phyloP scores from a whole-genome alignment of 2,113 vertebrate species.

The Sylvietta virens region DNA sequence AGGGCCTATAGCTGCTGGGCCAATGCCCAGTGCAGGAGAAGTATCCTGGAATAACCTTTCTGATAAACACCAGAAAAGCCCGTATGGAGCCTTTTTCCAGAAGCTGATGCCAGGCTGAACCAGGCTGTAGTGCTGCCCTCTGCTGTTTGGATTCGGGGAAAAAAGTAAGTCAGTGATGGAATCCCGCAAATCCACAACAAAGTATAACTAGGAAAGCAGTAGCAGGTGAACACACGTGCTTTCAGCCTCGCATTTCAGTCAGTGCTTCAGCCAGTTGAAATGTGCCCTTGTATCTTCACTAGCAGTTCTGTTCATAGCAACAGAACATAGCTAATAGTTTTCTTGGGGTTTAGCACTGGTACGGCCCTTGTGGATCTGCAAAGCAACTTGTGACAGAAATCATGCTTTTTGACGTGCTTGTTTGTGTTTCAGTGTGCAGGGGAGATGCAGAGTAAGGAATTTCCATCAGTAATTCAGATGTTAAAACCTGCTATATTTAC shows the following conservation, averaged over 20 bases:
- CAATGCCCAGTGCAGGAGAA: neutral
- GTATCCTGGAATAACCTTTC: slow-evolving; percentile 45
- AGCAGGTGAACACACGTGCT: fast-evolving
- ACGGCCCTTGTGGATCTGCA: neutral
- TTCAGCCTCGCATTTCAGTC: neutral
- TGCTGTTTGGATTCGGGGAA: neutral
- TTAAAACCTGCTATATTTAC: neutral
- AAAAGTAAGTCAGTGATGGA: neutral
- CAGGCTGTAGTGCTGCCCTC: neutral
- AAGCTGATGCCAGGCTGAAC: neutral
- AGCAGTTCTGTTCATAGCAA: neutral
- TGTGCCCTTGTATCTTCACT: neutral
- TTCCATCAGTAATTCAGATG: neutral
- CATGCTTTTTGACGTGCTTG: neutral
- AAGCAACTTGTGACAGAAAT: neutral
- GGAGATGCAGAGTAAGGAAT: neutral
- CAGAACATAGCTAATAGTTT: neutral
- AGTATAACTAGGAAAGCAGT: neutral
- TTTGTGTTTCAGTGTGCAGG: neutral
- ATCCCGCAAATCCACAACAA: neutral
- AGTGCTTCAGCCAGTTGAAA: neutral
- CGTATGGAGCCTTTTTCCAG: neutral
- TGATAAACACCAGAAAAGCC: slow-evolving; percentile 1
- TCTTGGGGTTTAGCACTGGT: neutral
- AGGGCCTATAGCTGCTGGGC: neutral